Evolutionary conservation across 2,797 vertebrate species (phyloP).

Genomic region (Vireo griseus): DNA sequence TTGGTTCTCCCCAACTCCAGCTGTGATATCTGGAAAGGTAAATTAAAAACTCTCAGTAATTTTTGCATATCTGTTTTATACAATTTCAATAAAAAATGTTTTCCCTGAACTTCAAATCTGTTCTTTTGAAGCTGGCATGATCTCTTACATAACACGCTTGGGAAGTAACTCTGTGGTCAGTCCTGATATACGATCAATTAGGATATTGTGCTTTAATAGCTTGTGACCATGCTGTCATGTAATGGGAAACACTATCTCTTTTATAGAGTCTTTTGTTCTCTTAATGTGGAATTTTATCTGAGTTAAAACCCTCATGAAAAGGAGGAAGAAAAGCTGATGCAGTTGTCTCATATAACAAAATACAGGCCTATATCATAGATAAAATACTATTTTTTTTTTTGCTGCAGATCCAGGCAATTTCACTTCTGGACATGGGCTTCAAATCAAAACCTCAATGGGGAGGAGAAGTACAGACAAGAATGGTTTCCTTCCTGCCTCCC

Average conservation of each 20-base stretch:
- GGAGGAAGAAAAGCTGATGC: neutral
- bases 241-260: neutral
- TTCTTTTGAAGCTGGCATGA: neutral
- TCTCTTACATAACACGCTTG: neutral
- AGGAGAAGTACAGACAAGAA: neutral
- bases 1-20: neutral
- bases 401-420: neutral
- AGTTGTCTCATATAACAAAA: neutral
- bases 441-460: neutral
- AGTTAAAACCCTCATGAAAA: neutral
- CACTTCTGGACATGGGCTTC: neutral
- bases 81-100: neutral
- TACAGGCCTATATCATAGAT: neutral
- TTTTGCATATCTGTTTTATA: neutral
- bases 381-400: neutral
- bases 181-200: neutral
- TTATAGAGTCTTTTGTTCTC: neutral
- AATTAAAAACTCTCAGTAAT: neutral
- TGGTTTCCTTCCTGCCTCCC: neutral
- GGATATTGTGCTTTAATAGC: neutral
- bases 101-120: neutral
- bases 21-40: neutral
- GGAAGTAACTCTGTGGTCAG: neutral
- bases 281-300: neutral
- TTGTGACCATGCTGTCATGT: neutral